Evolutionary conservation across 37 sponge, comb jelly and placozoan species (phyloP), one percentile per base, ranked within the genome.

Genomic region (Aplysina aerophoba): DNA sequence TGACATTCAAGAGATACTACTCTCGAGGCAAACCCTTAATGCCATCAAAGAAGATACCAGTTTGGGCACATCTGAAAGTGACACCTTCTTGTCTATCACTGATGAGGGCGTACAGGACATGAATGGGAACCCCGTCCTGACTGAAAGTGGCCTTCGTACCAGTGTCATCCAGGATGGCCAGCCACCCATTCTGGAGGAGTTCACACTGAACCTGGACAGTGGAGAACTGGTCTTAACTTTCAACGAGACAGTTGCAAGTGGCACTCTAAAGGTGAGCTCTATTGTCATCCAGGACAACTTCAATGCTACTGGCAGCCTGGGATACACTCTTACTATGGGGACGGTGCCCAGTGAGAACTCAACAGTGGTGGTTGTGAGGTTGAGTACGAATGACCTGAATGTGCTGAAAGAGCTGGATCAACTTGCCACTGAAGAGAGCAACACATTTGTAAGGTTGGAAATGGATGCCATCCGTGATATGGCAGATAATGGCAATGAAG

Each of bases 241-340:
- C 33, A 80, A 88, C 54, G 94, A 93, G 57, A 93, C 94, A 24
- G 94, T 93, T 14, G 85, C 91, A 55, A 88, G 78, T 14, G 80
- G 85, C 0, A 63, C 83, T 11, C 37, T 93, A 19, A 53, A 71
- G 25, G 82, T 93, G 19, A n/a, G 37, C 57, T 68, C 37, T 0
- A 83, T 93, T 17, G 64, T 81, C 12, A 78, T 93, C 16, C 94
- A 93, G 53, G 83, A 90, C 75, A 24, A 30, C 15, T 40, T 41
- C 54, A 87, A 63, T 41, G 66, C 64, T 1, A 85, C 87, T 40
- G 77, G 88, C 17, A 59, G 81, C 21, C 87, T 65, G 50, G 15
- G 11, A 0, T 88, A 90, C 82, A 60, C 39, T 2, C 71, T 93
- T n/a, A 74, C 79, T 22, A 37, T 39, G 37, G 86, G 91, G 24